These are phyloP conservation scores for Apis laboriosa DNA, from an alignment of 1,140 invertebrate genomes.

Conservation along the genomic window DNA sequence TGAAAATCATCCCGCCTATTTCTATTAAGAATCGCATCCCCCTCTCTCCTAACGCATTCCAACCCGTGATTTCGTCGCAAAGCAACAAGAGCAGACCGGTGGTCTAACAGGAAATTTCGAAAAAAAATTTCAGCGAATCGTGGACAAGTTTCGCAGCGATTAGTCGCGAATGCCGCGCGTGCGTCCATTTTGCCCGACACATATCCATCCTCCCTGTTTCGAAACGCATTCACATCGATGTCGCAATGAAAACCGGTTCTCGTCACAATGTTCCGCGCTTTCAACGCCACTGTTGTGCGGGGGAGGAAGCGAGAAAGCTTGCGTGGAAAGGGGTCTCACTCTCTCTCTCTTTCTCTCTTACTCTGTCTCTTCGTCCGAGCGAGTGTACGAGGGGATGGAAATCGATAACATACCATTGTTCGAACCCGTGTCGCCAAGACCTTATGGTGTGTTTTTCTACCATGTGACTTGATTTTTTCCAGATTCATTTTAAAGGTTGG, in stretches of 20 bases:
- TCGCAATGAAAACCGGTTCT: neutral
- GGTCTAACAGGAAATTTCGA: neutral
- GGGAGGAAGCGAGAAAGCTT: neutral
- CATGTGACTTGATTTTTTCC: neutral
- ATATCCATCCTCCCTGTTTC: neutral
- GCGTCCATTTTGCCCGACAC: neutral
- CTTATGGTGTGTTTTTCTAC: neutral
- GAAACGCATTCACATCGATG: neutral
- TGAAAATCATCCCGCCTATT: neutral
- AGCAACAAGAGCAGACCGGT: neutral
- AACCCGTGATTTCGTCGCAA: neutral
- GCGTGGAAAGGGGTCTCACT: neutral
- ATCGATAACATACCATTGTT: neutral
- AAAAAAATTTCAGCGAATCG: neutral
- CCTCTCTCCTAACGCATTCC: neutral
- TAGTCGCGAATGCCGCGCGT: neutral
- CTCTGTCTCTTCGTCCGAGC: neutral
- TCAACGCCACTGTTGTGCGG: neutral
- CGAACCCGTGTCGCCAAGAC: neutral
- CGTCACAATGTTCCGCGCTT: constrained; percentile 6
- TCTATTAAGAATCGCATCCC: too few relatives aligned
- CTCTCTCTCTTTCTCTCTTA: neutral
- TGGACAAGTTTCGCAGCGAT: neutral
- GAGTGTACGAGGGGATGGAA: neutral
- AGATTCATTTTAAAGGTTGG: too few relatives aligned